Evolutionary conservation across 2,888 invertebrate species (phyloP).

Genomic region (Caenorhabditis parvicauda): DNA sequence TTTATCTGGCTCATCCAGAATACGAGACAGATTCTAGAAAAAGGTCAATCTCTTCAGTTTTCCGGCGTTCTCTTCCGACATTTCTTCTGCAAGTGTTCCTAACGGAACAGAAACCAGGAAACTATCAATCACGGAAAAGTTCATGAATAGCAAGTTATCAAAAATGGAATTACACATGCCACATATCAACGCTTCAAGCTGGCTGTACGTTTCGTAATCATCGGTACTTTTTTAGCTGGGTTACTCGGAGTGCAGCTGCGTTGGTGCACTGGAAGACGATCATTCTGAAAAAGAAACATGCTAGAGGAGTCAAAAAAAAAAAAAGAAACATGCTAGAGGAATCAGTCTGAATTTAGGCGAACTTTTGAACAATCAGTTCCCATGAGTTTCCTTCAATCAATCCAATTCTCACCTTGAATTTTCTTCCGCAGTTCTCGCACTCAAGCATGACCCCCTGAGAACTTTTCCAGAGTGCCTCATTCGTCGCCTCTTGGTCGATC

Average conservation of each 20-base stretch:
- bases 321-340: background rate
- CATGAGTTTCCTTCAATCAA: no score
- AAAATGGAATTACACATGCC: no score
- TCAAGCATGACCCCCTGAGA: slow-evolving; percentile 68
- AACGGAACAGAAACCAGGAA: no score
- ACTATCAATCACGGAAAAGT: no score
- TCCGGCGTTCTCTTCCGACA: slow-evolving; percentile 18
- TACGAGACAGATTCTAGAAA: no score
- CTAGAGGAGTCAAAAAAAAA: background rate
- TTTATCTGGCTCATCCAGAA: no score
- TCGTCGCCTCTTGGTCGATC: slow-evolving; percentile 61
- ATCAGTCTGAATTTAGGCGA: background rate
- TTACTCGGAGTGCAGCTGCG: slow-evolving; percentile 68
- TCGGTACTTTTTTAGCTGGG: slow-evolving; percentile 50
- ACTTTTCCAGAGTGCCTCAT: slow-evolving; percentile 69
- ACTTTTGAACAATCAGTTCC: background rate
- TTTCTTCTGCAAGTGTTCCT: no score
- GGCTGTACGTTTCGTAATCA: no score
- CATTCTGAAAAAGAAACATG: slow-evolving; percentile 65
- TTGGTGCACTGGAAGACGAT: slow-evolving; percentile 71
- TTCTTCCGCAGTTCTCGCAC: slow-evolving; percentile 73
- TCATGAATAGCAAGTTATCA: no score
- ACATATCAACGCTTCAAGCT: no score
- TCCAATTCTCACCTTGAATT: slow-evolving; percentile 67
- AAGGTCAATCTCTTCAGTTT: no score